Base-by-base conservation (phyloP, 2,113 vertebrate species). In the Mesoclemmys tuberculata region DNA sequence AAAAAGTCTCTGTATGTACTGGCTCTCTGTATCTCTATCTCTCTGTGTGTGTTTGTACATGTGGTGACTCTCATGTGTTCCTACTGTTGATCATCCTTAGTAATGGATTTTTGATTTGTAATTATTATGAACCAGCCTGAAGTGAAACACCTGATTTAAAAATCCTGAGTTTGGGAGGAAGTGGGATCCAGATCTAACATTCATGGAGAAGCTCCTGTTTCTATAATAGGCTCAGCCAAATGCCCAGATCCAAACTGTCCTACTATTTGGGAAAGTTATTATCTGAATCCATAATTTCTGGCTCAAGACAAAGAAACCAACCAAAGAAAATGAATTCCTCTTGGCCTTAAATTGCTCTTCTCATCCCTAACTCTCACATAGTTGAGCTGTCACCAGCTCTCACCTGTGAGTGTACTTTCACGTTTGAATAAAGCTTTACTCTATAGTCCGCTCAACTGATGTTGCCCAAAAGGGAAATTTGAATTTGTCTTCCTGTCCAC, bases 41-140 rank as follows among this genome's bases (percentile, higher is more conserved):
- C 85, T 93, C 91, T 84, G 93, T 87, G 83, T 93, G 85, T 46
- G 46, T 95, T 49, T 89, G 90, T 87, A 56, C 93, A 84, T 80
- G 93, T 86, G 82, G 78, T 77, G 84, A 96, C 80, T 95, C 93
- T 92, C 92, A 91, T 11, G 3, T 91, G 93, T 90, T 82, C 0
- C 84, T 93, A 96, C 95, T 90, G 92, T 96, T 95, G 93, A 94
- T 96, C 97, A 96, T 97, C 94, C 93, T 90, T 92, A 9, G 88
- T 90, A 94, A 92, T 88, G 81, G 85, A 80, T 71, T 92, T 92
- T 88, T 77, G 94, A 91, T 90, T 90, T 87, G 90, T 90, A 84
- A 94, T 78, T 0, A 84, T 95, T 93, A 92, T 85, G 85, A 95
- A 56, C 44, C 24, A 93, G n/a, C n/a, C n/a, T n/a, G n/a, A 90